Percentiles rank a stretch among this genome's conserved stretches.
Evolutionary conservation across 2,113 vertebrate species (phyloP).

Genomic region (Pipra filicauda): DNA sequence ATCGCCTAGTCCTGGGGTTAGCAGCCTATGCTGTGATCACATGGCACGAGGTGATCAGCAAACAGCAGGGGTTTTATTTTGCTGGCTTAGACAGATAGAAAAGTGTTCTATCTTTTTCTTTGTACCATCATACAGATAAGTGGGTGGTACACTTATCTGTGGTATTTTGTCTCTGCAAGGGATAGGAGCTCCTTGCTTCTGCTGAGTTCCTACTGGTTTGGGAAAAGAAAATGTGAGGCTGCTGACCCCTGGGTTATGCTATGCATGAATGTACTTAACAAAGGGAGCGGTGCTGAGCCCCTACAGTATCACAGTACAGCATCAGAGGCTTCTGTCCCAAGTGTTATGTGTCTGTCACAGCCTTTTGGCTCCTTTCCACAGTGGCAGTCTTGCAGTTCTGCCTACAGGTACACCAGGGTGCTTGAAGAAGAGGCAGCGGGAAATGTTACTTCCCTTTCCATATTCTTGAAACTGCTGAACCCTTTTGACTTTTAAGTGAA

Average conservation of each 20-base stretch:
- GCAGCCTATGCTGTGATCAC: not conserved
- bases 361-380: not conserved
- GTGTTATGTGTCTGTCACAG: not conserved
- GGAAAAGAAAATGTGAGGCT: not conserved
- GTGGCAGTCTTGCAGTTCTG: not conserved
- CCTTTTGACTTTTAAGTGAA: not conserved
- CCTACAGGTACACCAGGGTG: not conserved
- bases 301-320: not conserved
- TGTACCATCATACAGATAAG: not conserved
- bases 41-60: not conserved
- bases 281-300: not conserved
- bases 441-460: not conserved
- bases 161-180: not conserved
- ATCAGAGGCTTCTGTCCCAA: not conserved
- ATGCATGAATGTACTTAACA: constrained; percentile 1
- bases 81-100: not conserved
- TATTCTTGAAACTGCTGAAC: not conserved
- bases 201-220: not conserved
- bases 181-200: not conserved
- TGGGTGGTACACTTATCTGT: too few species aligned
- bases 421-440: not conserved
- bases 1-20: not conserved
- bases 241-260: constrained; percentile 47
- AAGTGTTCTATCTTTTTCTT: not conserved
- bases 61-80: not conserved